Percentiles rank a stretch among this genome's conserved stretches.
phyloP scores from a whole-genome alignment of 2,113 vertebrate species.

The Pseudorasbora parva region DNA sequence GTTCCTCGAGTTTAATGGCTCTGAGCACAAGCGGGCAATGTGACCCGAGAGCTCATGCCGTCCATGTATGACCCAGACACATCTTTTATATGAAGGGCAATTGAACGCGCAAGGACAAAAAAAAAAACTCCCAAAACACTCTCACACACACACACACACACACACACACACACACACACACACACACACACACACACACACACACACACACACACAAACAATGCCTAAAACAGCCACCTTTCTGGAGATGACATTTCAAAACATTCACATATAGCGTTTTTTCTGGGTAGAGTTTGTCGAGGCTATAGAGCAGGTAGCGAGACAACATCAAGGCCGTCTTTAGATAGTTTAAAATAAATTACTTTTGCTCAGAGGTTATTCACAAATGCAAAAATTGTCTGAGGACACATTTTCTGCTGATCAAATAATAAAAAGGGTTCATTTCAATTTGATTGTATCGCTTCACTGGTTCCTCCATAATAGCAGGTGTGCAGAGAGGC shows the following conservation, averaged over 20 bases:
- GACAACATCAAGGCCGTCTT: constrained; percentile 1
- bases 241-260: not conserved
- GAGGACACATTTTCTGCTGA: constrained; percentile 32
- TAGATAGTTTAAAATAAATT: constrained; percentile 40
- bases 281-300: not conserved
- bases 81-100: constrained; percentile 30
- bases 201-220: not conserved
- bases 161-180: not conserved
- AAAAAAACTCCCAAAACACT: no score
- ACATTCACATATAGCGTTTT: not conserved
- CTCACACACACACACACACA: not conserved
- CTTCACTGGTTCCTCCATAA: constrained; percentile 35
- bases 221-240: not conserved
- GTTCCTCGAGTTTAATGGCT: constrained; percentile 30
- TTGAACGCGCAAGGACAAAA: constrained; percentile 29
- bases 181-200: not conserved
- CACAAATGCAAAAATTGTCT: constrained; percentile 31
- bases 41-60: constrained; percentile 17
- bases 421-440: constrained; percentile 11
- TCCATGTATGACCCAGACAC: constrained; percentile 26
- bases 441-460: constrained; percentile 48
- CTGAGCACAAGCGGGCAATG: not conserved
- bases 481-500: not conserved
- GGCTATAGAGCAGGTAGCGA: not conserved
- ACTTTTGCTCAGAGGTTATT: constrained; percentile 39